These are phyloP conservation scores for Centrocercus urophasianus DNA, from an alignment of 2,113 vertebrate species.

Conservation along the genomic window DNA sequence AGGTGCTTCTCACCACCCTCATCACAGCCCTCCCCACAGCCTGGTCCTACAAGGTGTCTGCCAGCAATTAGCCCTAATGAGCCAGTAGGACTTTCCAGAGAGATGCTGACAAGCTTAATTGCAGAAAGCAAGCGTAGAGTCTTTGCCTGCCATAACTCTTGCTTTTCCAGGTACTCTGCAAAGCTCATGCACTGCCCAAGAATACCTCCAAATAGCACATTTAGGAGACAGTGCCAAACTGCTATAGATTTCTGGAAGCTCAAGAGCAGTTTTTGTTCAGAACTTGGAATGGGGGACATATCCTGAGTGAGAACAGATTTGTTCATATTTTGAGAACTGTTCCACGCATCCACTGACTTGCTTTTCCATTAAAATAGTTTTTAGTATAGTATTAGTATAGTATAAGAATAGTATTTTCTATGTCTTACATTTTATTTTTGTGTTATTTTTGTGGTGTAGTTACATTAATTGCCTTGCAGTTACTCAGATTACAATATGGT, in stretches of 20 bases:
- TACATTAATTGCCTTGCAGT: slow-evolving; percentile 52
- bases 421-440: neutral
- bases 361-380: neutral
- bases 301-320: neutral
- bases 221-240: neutral
- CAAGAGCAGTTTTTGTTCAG: neutral
- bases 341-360: neutral
- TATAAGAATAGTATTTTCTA: too few species aligned
- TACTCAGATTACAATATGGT: slow-evolving; percentile 60
- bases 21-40: neutral
- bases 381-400: too few species aligned
- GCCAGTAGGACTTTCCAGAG: slow-evolving; percentile 21
- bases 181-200: neutral
- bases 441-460: neutral
- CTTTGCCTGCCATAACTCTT: neutral
- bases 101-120: slow-evolving; percentile 49
- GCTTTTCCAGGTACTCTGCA: neutral
- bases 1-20: neutral
- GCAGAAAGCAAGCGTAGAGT: neutral
- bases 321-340: neutral
- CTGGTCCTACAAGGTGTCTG: neutral
- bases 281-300: neutral
- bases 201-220: fast-evolving
- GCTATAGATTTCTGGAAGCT: neutral
- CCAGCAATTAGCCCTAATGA: slow-evolving; percentile 68